Evolutionary conservation across 2,113 vertebrate genomes (phyloP), one percentile per base, ranked within the genome.

Genomic region (Paramormyrops kingsleyae): DNA sequence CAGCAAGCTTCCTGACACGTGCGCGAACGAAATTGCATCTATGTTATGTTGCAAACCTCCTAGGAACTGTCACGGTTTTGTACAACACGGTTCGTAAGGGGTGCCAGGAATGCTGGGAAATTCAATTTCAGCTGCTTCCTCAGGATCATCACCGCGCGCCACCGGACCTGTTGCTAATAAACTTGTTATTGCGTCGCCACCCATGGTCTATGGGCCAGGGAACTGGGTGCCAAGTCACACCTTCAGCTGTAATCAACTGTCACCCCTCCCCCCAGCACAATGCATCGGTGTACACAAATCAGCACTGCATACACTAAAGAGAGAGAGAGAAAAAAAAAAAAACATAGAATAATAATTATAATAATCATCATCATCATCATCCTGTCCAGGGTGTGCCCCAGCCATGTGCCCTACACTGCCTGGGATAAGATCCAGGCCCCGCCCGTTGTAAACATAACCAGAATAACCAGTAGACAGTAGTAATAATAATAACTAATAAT

Each of bases 251-350:
- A 92, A 92, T 87, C 27, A 35, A 50, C 46, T 35, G 47, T n/a
- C n/a, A 70, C 62, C 21, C 13, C 9, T 91, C 83, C 93, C 93
- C 94, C 96, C 93, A 90, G 92, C 93, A 94, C 90, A 94, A 91
- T 89, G 12, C 53, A 92, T 95, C 90, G 0, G 2, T 91, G 92
- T 94, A 95, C 0, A 62, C 92, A 92, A 92, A 90, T 35, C 27
- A 88, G 92, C 85, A 66, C 88, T 31, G 62, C 9, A 70, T 27
- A 31, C 62, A 31, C n/a, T 9, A 91, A 92, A 91, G 89, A 91
- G 87, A 0, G 8, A 95, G 49, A 50, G 49, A 90, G 6, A 15
- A 21, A 35, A 47, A 52, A 8, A 15, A 21, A 35, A 47, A 52
- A 87, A 0, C 2, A 59, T 5, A 83, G 31, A 21, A n/a, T 44